Evolutionary conservation across 2,888 invertebrate species (phyloP).

Genomic region (Tridacna crocea): DNA sequence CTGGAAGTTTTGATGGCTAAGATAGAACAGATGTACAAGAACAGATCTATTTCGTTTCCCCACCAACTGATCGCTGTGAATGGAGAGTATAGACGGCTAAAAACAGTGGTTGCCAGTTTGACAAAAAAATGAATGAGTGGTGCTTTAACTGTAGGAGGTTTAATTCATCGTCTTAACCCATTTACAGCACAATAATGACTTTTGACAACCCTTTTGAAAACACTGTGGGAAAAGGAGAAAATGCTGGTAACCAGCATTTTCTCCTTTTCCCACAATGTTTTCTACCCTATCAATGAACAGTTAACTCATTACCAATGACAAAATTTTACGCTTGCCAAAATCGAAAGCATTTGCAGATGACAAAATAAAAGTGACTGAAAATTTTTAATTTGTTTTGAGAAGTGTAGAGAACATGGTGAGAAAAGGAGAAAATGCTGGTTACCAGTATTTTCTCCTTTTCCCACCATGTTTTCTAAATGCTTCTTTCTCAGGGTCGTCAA

Average conservation of each 20-base stretch:
- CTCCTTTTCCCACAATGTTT: background rate
- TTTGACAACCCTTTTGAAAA: background rate
- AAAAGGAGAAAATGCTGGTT: too few relatives aligned
- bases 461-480: background rate
- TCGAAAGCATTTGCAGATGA: too few relatives aligned
- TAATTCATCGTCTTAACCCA: background rate
- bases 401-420: too few relatives aligned
- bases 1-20: conserved; percentile 88
- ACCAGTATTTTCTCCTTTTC: background rate
- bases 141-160: background rate
- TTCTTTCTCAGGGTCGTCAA: too few relatives aligned
- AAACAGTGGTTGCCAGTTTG: conserved; percentile 51
- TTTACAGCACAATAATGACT: background rate
- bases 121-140: conserved; percentile 8
- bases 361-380: too few relatives aligned
- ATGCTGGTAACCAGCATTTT: background rate
- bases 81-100: conserved; percentile 66
- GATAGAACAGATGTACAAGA: conserved; percentile 86
- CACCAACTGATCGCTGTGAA: conserved; percentile 65
- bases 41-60: conserved; percentile 61
- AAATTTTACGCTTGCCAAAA: too few relatives aligned
- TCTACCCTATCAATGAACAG: background rate
- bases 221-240: conserved; percentile 2
- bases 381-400: too few relatives aligned
- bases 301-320: too few relatives aligned